These are phyloP conservation scores for Resseliella maxima DNA, from an alignment of 2,888 invertebrate genomes.

Conservation along the genomic window DNA sequence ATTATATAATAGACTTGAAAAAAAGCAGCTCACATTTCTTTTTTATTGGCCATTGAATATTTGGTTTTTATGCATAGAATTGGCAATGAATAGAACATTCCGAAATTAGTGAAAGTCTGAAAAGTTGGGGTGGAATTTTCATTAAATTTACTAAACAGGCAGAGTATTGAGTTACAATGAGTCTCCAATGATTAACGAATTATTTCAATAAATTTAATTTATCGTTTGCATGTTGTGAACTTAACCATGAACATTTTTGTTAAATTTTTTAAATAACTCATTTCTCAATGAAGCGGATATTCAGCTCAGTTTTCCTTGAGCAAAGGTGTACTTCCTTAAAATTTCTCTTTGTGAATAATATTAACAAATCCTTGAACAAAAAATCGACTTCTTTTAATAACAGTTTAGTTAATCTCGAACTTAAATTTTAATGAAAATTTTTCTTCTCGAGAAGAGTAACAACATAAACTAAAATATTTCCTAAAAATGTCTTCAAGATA, in stretches of 20 bases:
- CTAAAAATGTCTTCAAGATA: not conserved
- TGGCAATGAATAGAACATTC: not conserved
- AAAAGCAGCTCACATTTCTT: conserved; percentile 29
- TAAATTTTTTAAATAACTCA: too few species aligned
- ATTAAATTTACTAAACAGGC: not conserved
- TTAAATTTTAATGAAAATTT: not conserved
- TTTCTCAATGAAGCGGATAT: not conserved
- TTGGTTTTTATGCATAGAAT: not conserved
- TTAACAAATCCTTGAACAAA: not conserved
- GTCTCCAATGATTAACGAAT: not conserved
- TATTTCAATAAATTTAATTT: conserved; percentile 24
- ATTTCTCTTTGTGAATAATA: too few species aligned
- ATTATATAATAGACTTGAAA: not conserved
- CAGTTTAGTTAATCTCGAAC: not conserved
- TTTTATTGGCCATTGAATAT: conserved; percentile 27
- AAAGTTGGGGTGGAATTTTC: not conserved
- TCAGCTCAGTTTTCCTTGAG: too few species aligned
- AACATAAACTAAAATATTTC: not conserved
- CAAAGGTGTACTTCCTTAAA: too few species aligned
- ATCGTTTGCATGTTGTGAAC: not conserved
- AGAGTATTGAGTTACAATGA: conserved; percentile 6
- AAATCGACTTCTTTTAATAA: not conserved
- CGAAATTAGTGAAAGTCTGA: not conserved
- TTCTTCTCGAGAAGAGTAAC: not conserved
- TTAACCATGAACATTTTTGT: not conserved